Conservation (phyloP, 2,797 vertebrate species). For the Chelonia mydas region DNA sequence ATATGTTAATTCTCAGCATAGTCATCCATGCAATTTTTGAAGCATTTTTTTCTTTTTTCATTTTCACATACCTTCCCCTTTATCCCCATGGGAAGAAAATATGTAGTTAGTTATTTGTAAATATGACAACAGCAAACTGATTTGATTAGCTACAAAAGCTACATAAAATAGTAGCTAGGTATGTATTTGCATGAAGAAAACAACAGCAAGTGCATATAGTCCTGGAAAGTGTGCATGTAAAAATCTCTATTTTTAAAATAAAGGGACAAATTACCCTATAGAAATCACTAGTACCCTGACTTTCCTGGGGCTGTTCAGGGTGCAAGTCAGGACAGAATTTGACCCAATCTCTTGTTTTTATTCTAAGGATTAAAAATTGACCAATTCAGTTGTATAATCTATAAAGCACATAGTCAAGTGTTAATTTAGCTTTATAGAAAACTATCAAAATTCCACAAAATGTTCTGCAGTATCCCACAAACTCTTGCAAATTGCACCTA, state of each 20-base stretch:
- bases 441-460: constrained; percentile 38
- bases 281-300: background rate
- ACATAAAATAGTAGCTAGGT: background rate
- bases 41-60: background rate
- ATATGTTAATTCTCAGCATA: background rate
- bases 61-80: constrained; percentile 1
- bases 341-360: background rate
- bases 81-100: background rate
- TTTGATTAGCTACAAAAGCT: background rate
- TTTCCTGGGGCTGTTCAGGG: background rate
- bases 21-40: background rate
- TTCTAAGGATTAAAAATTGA: background rate
- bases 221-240: background rate
- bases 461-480: constrained; percentile 4
- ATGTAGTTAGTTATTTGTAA: background rate
- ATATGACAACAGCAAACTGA: background rate
- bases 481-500: constrained; percentile 33
- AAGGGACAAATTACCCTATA: background rate
- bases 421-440: constrained; percentile 21
- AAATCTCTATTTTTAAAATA: background rate
- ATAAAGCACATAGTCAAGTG: constrained; percentile 17
- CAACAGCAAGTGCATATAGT: background rate
- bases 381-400: background rate
- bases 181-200: background rate
- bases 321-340: constrained; percentile 2